These are phyloP conservation scores for Cinclus cinclus DNA, from an alignment of 2,113 vertebrate genomes.

Conservation along the genomic window DNA sequence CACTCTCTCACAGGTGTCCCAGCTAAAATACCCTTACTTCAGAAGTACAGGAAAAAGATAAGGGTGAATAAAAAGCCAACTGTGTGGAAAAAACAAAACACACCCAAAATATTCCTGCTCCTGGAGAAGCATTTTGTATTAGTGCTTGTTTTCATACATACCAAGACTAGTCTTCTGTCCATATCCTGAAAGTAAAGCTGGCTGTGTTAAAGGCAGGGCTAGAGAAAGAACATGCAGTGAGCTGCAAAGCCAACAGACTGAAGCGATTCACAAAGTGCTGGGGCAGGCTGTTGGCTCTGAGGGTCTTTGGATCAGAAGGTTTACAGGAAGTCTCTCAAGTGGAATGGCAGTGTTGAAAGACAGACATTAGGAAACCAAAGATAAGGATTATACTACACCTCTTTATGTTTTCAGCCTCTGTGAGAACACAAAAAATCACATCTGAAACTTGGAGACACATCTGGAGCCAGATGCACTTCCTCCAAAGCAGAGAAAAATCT, in stretches of 20 bases:
- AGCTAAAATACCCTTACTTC: neutral
- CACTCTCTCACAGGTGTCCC: neutral
- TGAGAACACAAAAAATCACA: neutral
- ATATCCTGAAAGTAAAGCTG: neutral
- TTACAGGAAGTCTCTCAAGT: neutral
- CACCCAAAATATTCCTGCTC: neutral
- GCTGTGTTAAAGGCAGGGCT: neutral
- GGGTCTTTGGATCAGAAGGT: neutral
- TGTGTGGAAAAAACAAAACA: neutral
- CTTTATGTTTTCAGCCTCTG: neutral
- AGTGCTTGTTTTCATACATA: neutral
- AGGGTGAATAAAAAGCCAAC: neutral
- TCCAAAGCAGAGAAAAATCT: neutral
- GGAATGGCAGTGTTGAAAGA: neutral
- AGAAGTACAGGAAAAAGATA: neutral
- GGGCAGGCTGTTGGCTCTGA: neutral
- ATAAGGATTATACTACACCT: neutral
- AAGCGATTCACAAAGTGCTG: neutral
- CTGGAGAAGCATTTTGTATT: neutral
- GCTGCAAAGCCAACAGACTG: neutral
- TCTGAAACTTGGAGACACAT: neutral
- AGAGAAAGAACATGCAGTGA: neutral
- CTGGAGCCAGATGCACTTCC: neutral
- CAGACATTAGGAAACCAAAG: neutral
- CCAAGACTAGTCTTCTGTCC: neutral